These are phyloP conservation scores for Conus canariensis DNA, from an alignment of 2,888 invertebrate species.

Conservation along the genomic window DNA sequence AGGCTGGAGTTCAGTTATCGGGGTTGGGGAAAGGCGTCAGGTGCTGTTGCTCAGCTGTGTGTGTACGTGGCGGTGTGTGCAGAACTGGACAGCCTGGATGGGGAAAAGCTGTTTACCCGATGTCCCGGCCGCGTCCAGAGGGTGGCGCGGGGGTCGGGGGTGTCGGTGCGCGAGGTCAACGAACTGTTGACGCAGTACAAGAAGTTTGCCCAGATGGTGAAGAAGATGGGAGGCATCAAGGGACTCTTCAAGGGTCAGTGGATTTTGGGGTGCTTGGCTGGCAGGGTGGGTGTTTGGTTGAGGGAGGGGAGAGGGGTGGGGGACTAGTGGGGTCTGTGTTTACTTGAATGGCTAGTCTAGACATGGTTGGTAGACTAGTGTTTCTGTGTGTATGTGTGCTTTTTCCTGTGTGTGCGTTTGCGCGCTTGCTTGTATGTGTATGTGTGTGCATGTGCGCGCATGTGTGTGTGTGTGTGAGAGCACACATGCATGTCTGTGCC, in stretches of 20 bases:
- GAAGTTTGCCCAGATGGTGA: slow-evolving; percentile 99
- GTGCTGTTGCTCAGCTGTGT: too few species aligned
- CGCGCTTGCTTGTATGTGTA: neutral
- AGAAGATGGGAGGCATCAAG: slow-evolving; percentile 99
- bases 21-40: too few species aligned
- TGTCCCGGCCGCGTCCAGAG: slow-evolving; percentile 92
- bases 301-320: too few species aligned
- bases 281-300: neutral
- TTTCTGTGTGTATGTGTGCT: too few species aligned
- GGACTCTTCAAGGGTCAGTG: slow-evolving; percentile 90
- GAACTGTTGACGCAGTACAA: slow-evolving; percentile 99
- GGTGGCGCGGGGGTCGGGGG: slow-evolving; percentile 95
- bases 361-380: too few species aligned
- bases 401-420: too few species aligned
- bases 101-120: slow-evolving; percentile 96
- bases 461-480: neutral
- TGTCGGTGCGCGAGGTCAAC: slow-evolving; percentile 95
- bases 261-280: too few species aligned
- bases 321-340: too few species aligned
- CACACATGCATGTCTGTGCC: neutral
- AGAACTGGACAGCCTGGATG: slow-evolving; percentile 97
- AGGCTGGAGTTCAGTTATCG: too few species aligned
- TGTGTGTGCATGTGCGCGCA: neutral
- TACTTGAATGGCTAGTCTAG: too few species aligned
- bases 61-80: slow-evolving; percentile 9